phyloP scores from a whole-genome alignment of 2,888 invertebrate species.

The Pammene fasciana region DNA sequence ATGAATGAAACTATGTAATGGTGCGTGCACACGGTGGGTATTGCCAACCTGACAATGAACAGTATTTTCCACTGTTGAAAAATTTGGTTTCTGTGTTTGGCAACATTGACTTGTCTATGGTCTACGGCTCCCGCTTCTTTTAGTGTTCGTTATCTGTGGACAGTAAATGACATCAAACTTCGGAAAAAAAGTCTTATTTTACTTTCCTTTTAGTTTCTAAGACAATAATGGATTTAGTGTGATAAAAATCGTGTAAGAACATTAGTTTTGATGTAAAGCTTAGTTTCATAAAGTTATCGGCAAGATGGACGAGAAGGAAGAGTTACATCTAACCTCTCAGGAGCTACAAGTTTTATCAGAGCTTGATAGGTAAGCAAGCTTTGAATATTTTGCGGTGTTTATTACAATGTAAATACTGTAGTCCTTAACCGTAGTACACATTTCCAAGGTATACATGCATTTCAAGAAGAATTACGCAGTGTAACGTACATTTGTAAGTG shows the following conservation, averaged over 20 bases:
- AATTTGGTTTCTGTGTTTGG: background rate
- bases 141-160: conserved; percentile 22
- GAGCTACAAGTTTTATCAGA: conserved; percentile 94
- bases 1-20: conserved; percentile 13
- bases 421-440: background rate
- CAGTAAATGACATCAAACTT: conserved; percentile 38
- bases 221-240: conserved; percentile 22
- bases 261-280: conserved; percentile 6
- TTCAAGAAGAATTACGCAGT: background rate
- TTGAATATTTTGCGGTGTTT: conserved; percentile 15
- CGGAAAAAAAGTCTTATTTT: conserved; percentile 22
- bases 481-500: background rate
- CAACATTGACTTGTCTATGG: conserved; percentile 10
- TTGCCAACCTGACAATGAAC: background rate
- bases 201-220: conserved; percentile 31
- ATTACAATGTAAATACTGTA: conserved; percentile 1
- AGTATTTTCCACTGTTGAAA: background rate
- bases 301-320: conserved; percentile 84
- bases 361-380: conserved; percentile 88
- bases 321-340: conserved; percentile 89
- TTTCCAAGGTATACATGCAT: background rate
- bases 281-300: conserved; percentile 32
- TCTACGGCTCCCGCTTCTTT: background rate
- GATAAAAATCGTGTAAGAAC: background rate
- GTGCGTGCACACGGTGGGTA: background rate